Evolutionary conservation across 1,140 invertebrate genomes (phyloP), one percentile per base, ranked within the genome.

Genomic region (Antheraea mylitta): DNA sequence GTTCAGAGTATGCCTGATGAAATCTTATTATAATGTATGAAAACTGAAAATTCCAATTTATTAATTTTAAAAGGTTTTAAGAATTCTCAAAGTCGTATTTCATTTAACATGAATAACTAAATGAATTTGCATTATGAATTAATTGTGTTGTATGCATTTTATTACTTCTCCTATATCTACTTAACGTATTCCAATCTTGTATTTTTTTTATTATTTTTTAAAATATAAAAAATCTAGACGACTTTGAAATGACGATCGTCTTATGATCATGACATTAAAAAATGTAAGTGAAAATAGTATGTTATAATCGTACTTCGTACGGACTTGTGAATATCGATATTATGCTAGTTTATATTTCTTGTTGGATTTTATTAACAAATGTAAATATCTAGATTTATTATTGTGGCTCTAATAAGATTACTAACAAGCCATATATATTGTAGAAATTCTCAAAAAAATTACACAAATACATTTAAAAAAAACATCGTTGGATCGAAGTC

Each of bases 281-380:
- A 16, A 77, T 71, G 69, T 84, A 77, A 77, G 16, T 69, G 75
- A 79, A 82, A 80, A 79, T 79, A 18, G 9, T 63, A 63, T 63
- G 16, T 16, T 53, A 53, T 13, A 16, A 53, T 16, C 45, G 45
- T 53, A 53, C 45, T 6, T 36, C 61, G 61, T 36, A 63, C 61
- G 9, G 22, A 36, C 7, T 53, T 53, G 61, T 63, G 61, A 13
- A 37, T 63, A 63, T 37, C 30, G 61, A 63, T 37, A 63, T 82
- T 80, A 74, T 76, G 67, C 73, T 77, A 80, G 75, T 82, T 83
- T 85, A 83, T 83, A 83, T 86, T 81, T 83, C 74, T 86, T 79
- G 86, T 86, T 86, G 80, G 77, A 77, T 67, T 36, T 63, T 63
- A 37, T 11, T 53, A 53, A 53, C 45, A 1, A 53, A 7, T 53